These are phyloP conservation scores for Cricetomys ansorgei DNA, from an alignment of 2,113 vertebrate genomes.

Conservation along the genomic window DNA sequence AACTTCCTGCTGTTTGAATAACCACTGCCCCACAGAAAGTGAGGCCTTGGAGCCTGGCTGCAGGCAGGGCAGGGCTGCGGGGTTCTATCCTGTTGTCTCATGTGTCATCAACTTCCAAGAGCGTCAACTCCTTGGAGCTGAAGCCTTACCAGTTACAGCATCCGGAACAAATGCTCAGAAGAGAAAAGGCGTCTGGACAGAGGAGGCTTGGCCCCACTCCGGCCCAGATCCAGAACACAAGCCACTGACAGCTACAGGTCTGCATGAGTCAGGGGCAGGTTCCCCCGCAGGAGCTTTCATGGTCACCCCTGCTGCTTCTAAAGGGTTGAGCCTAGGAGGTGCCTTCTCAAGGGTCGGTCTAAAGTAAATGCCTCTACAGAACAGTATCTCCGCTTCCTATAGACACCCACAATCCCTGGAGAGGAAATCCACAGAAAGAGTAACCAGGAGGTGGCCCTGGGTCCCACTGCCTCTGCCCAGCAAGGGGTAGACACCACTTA, in stretches of 20 bases:
- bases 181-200: too few species aligned
- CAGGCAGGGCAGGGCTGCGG: neutral
- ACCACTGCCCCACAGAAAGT: neutral
- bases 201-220: neutral
- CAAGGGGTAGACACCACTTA: slow-evolving; percentile 83
- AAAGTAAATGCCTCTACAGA: neutral
- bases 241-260: neutral
- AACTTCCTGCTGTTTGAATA: neutral
- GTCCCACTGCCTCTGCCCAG: neutral
- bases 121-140: neutral
- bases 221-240: too few species aligned
- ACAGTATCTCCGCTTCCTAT: neutral
- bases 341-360: neutral
- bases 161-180: too few species aligned
- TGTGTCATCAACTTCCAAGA: too few species aligned
- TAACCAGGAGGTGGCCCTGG: too few species aligned
- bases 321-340: neutral
- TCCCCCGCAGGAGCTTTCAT: too few species aligned
- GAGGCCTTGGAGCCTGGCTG: neutral
- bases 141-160: too few species aligned
- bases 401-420: neutral
- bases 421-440: neutral
- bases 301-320: neutral
- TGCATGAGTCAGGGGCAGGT: neutral
- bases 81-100: neutral